Evolutionary conservation across 2,888 invertebrate species (phyloP).

Genomic region (Perizoma flavofasciatum): DNA sequence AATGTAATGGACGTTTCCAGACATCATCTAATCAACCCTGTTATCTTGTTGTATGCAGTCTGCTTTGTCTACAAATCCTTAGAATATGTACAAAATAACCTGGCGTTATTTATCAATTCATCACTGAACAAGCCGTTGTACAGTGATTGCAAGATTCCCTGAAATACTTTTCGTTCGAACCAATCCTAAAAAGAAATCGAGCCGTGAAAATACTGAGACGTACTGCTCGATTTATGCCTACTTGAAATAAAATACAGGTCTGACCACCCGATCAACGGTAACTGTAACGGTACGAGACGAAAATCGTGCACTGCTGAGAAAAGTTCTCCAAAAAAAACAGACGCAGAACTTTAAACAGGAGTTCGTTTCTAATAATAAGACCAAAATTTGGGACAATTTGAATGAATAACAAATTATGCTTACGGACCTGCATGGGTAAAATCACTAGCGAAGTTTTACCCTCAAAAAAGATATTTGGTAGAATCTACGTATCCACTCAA

Average conservation of each 20-base stretch:
- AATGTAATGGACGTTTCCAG: slow-evolving; percentile 2
- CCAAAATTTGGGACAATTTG: slow-evolving; percentile 3
- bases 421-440: slow-evolving; percentile 4
- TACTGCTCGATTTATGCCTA: slow-evolving; percentile 64
- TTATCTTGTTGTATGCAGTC: not conserved
- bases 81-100: not conserved
- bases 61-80: slow-evolving; percentile 8
- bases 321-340: slow-evolving; percentile 57
- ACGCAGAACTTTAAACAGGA: slow-evolving; percentile 14
- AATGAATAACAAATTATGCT: slow-evolving; percentile 12
- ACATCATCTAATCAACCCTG: slow-evolving; percentile 3
- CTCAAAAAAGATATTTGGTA: too few relatives aligned
- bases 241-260: slow-evolving; percentile 75
- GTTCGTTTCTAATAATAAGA: slow-evolving; percentile 7
- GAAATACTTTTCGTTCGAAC: slow-evolving; percentile 6
- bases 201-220: slow-evolving; percentile 9
- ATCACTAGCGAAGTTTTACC: not conserved
- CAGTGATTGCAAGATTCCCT: slow-evolving; percentile 8
- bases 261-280: slow-evolving; percentile 79
- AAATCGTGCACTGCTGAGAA: slow-evolving; percentile 71
- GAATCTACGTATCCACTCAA: too few relatives aligned
- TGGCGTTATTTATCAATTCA: not conserved
- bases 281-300: slow-evolving; percentile 74
- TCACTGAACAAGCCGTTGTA: slow-evolving; percentile 7
- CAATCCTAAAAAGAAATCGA: slow-evolving; percentile 5